Percentiles rank a stretch among this genome's conserved stretches.
These are phyloP conservation scores for Porites rus DNA, from an alignment of 92 coral and sea anemone genomes.

Conservation along the genomic window DNA sequence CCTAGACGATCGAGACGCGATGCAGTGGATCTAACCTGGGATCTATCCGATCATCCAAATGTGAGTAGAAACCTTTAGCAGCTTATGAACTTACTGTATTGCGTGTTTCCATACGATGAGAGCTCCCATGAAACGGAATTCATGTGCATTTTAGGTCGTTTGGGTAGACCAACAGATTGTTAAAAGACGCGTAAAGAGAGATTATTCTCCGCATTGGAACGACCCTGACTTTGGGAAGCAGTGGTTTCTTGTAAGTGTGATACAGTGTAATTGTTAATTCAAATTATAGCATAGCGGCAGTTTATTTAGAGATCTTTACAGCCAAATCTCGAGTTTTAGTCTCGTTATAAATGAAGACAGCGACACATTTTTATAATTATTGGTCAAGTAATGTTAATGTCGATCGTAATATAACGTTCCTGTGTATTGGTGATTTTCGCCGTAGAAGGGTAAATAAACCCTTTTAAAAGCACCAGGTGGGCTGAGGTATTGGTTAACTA, in stretches of 20 bases:
- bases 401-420: no score
- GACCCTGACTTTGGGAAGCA: constrained; percentile 84
- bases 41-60: constrained; percentile 53
- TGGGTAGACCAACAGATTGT: constrained; percentile 96
- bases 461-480: no score
- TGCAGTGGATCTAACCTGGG: constrained; percentile 69
- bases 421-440: no score
- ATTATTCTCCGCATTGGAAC: constrained; percentile 36
- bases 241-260: constrained; percentile 90
- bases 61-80: constrained; percentile 39
- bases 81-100: neutral
- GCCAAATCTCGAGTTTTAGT: no score
- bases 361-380: no score
- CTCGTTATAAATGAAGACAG: no score
- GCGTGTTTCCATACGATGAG: neutral
- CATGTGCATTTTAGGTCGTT: constrained; percentile 68
- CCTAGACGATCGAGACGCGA: constrained; percentile 85
- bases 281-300: neutral
- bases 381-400: no score
- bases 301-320: neutral
- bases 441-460: no score
- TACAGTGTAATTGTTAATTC: no score
- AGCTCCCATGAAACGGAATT: neutral
- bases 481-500: no score
- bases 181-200: constrained; percentile 88